A percentile compares a stretch with the other conserved stretches of the same genome.
phyloP scores from a whole-genome alignment of 2,797 vertebrate species.

The Neopelma chrysocephalum region DNA sequence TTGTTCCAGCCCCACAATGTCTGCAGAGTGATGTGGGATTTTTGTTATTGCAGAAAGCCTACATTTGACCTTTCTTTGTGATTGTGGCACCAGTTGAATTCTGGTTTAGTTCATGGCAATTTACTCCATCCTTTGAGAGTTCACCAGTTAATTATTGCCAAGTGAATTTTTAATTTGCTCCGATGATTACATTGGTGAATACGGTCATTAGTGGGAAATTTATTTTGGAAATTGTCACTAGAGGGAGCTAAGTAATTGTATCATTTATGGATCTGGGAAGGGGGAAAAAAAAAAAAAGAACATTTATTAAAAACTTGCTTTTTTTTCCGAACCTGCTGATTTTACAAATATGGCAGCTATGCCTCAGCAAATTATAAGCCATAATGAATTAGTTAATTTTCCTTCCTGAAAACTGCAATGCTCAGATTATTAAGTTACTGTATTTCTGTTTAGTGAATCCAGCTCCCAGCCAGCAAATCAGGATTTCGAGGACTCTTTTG shows the following conservation, averaged over 20 bases:
- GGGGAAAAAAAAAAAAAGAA: slow-evolving; percentile 47
- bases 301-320: slow-evolving; percentile 82
- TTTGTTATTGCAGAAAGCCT: slow-evolving; percentile 17
- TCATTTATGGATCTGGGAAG: slow-evolving; percentile 76
- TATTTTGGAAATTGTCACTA: slow-evolving; percentile 84
- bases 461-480: slow-evolving; percentile 77
- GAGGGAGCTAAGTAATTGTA: slow-evolving; percentile 94
- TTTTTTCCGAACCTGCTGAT: slow-evolving; percentile 81
- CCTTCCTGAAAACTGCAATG: slow-evolving; percentile 81
- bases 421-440: slow-evolving; percentile 83
- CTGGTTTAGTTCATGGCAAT: slow-evolving; percentile 60
- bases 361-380: slow-evolving; percentile 84
- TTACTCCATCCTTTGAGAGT: slow-evolving; percentile 62
- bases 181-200: slow-evolving; percentile 68
- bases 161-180: slow-evolving; percentile 79
- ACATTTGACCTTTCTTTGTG: slow-evolving; percentile 62
- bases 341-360: slow-evolving; percentile 85
- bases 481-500: slow-evolving; percentile 79
- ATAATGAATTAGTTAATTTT: slow-evolving; percentile 89
- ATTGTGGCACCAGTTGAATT: slow-evolving; percentile 41
- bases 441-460: slow-evolving; percentile 78
- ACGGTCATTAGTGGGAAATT: slow-evolving; percentile 64
- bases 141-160: slow-evolving; percentile 77
- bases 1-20: neutral
- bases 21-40: neutral